Base-by-base conservation (phyloP, 2,113 vertebrate genomes). In the Neoarius graeffei region DNA sequence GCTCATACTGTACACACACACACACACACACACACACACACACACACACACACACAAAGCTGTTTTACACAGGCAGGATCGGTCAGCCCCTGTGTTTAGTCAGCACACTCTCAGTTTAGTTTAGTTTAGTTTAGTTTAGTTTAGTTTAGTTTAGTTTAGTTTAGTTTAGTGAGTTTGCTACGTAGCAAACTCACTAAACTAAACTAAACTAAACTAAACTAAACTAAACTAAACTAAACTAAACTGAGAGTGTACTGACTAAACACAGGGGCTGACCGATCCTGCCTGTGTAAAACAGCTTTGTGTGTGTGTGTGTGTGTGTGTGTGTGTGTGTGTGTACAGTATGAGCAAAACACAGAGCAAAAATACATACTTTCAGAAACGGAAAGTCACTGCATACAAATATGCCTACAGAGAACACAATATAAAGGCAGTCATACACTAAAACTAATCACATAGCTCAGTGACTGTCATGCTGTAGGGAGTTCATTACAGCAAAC, bases 391-490 rank as follows among this genome's bases (percentile, higher is more conserved):
- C 27, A 2, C 27, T 15, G 5, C 15, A 17, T 35, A 35, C 27
- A 35, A 30, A 35, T 9, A 71, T 35, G 27, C 27, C 67, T 35
- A 71, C 67, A 8, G 27, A 35, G 67, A 71, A 17, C 42, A 0
- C 85, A 5, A 86, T 84, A 91, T 99, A 82, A 95, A 96, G 92
- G 3, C 60, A 0, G 97, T 97, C 60, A 95, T 99, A 94, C 93
- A 95, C 97, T 98, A 90, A 96, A 42, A 89, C 27, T 56, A 73
- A 85, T 85, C 83, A 57, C 66, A 73, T 35, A 59, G 83, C 83
- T 48, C 83, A 85, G 67, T 59, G 83, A 74, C 14, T 66, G 19
- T 71, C 52, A 57, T n/a, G 67, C 83, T 48, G 66, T 14, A 19
- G 27, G 66, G 30, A 7, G 25, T 27, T 11, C 77, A 17, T 81